These are phyloP conservation scores for Drosophila ogumai DNA, from an alignment of 1,140 invertebrate genomes.

Conservation along the genomic window DNA sequence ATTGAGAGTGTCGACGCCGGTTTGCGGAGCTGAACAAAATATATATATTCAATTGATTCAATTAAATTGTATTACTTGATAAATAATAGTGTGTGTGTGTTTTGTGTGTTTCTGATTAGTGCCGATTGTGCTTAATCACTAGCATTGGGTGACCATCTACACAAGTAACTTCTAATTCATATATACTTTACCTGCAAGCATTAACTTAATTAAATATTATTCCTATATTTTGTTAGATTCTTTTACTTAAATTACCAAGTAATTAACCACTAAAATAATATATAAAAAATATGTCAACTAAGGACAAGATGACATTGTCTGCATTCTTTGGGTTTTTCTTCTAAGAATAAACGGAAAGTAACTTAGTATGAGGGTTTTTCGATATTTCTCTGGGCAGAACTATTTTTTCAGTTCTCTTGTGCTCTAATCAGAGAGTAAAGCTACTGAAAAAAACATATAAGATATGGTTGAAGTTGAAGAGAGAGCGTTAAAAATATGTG, in stretches of 20 bases:
- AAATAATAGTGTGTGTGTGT: background rate
- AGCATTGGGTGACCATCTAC: constrained; percentile 26
- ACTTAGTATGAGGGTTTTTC: no score
- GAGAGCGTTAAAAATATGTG: background rate
- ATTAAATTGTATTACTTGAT: background rate
- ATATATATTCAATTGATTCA: background rate
- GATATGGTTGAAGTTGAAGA: background rate
- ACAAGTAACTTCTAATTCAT: background rate
- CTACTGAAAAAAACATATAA: background rate
- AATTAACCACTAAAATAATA: background rate
- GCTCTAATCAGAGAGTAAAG: no score
- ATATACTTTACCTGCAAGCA: constrained; percentile 20
- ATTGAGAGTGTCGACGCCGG: constrained; percentile 98
- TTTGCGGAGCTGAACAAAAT: constrained; percentile 94
- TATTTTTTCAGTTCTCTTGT: no score
- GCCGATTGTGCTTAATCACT: constrained; percentile 22
- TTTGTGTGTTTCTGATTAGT: background rate
- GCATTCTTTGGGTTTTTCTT: background rate
- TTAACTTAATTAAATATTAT: background rate
- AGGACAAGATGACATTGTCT: no score
- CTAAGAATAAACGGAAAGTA: background rate
- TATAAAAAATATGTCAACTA: background rate
- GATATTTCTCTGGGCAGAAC: no score
- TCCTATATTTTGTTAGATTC: background rate
- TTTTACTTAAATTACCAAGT: background rate